Base-by-base conservation (phyloP, 2,797 vertebrate species). In the Ctenosaura bakeri region DNA sequence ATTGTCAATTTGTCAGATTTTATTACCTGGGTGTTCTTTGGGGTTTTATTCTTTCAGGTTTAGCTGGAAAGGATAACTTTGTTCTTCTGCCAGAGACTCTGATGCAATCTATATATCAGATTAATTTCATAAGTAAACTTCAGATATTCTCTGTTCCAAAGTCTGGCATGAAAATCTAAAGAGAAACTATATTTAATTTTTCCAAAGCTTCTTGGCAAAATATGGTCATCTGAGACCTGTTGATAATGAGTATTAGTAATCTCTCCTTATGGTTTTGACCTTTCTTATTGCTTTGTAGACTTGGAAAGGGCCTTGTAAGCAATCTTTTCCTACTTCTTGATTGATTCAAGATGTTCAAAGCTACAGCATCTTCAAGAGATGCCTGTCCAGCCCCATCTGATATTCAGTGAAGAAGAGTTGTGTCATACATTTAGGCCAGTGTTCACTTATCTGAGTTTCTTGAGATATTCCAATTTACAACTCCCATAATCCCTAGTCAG, bases 1-100 rank as follows among this genome's bases (percentile, higher is more conserved):
- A 94, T 95, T 96, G 89, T 95, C 94, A 92, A 93, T 93, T 92
- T 97, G 94, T 94, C 94, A 93, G 83, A 89, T 92, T 95, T 93
- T 91, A 95, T 95, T 97, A 94, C 76, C 91, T 96, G 87, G 16
- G 85, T 92, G 38, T 88, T 93, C 93, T 95, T 95, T 91, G 78
- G 89, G 88, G 79, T 89, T 92, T 90, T 94, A 90, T 87, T 94
- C 91, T 83, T 90, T 87, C 85, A 81, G 89, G n/a, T 95, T 96
- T 95, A 83, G 76, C 92, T 87, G 87, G 86, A 94, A 90, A 92
- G 32, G 84, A 73, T 89, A 93, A 93, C 85, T 89, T 84, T 80
- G 71, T 90, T 87, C 73, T 78, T 82, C 74, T 94, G 88, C 92
- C 93, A 93, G 83, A 92, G 74, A 8, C n/a, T 74, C 24, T 88